A percentile compares a stretch with the other conserved stretches of the same genome.
Evolutionary conservation across 1,140 invertebrate species (phyloP).

Genomic region (Charaxes varanes): DNA sequence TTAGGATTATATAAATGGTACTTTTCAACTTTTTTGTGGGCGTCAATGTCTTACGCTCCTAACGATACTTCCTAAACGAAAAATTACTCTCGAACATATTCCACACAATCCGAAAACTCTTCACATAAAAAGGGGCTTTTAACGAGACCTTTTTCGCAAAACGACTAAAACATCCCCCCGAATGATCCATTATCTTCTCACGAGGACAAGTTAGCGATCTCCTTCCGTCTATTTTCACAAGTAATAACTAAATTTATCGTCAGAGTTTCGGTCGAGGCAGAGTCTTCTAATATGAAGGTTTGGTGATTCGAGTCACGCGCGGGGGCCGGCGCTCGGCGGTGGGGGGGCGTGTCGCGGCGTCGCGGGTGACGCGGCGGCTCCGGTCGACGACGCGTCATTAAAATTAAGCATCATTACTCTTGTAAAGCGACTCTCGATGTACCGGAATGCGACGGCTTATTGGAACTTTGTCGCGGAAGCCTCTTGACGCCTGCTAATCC

Average conservation of each 20-base stretch:
- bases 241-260: conserved; percentile 74
- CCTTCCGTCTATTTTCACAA: conserved; percentile 73
- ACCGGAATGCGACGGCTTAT: conserved; percentile 55
- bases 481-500: conserved; percentile 52
- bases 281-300: conserved; percentile 65
- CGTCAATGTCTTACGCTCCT: conserved; percentile 22
- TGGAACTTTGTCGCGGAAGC: conserved; percentile 52
- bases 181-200: conserved; percentile 73
- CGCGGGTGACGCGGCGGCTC: conserved; percentile 38
- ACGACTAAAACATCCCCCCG: conserved; percentile 61
- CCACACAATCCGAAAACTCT: conserved; percentile 54
- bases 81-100: conserved; percentile 32
- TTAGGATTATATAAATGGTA: conserved; percentile 19
- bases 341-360: conserved; percentile 24
- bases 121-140: conserved; percentile 64
- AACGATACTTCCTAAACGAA: conserved; percentile 32
- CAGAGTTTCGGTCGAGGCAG: conserved; percentile 61
- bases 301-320: conserved; percentile 57
- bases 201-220: conserved; percentile 72
- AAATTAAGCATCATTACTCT: conserved; percentile 73
- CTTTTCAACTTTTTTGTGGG: conserved; percentile 20
- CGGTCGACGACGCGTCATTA: conserved; percentile 66
- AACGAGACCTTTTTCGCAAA: conserved; percentile 61
- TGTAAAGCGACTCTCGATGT: conserved; percentile 56
- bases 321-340: conserved; percentile 28